Base-by-base conservation (phyloP, 2,888 invertebrate genomes). In the Tenthredo notha region DNA sequence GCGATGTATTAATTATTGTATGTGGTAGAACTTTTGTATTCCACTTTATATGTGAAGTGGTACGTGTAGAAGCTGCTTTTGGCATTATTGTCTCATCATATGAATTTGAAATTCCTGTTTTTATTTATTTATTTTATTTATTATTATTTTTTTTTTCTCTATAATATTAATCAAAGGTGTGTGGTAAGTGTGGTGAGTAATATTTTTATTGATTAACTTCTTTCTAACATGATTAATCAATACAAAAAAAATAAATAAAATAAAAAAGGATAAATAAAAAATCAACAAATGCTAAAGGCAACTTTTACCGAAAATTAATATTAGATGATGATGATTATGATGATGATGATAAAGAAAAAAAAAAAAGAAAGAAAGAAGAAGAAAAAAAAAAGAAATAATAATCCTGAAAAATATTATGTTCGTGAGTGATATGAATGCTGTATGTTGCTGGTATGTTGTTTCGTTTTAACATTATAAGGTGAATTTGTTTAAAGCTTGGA, bases 31-130 rank as follows among this genome's bases (percentile, higher is more conserved):
- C 33, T 87, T 89, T 87, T 88, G 84, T 90, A 88, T 88, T 87
- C 88, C 85, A 86, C 86, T 87, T 84, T 87, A 85, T 61, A 25
- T 61, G 2, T 25, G 10, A 87, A 87, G 87, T 82, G 86, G 86
- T 88, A 86, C 87, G 86, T 88, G 21, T 25, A 61, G 61, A 61
- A 90, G 90, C 89, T 90, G 91, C 89, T 88, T 91, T 91, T 88
- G 88, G 75, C 75, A 75, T 75, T 75, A 72, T 40, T 72, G 33
- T 72, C 6, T n/a, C 43, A n/a, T n/a, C n/a, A n/a, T 54, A 54
- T 54, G 54, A 54, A 54, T 54, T 54, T 29, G 65, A 67, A 25
- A 65, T 29, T 65, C 29, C 29, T 9, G 2, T 65, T 9, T 5
- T 72, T 40, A 25, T 25, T 29, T 25, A 12, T 61, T 12, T 61